phyloP scores from a whole-genome alignment of 2,888 invertebrate genomes.

The Beris morrisii region DNA sequence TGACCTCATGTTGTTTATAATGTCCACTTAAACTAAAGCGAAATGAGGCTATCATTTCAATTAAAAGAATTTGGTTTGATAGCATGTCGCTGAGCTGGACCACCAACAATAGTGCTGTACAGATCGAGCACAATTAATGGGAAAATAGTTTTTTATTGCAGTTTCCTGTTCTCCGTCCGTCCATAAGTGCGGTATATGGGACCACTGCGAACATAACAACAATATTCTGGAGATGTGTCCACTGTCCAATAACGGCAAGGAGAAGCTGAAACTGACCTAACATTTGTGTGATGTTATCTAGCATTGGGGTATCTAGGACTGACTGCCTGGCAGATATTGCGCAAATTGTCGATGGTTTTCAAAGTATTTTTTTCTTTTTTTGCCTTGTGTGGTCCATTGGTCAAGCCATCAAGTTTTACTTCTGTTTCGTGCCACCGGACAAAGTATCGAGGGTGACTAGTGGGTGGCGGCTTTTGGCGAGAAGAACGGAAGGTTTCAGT shows the following conservation, averaged over 20 bases:
- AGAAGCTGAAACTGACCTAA: too few species aligned
- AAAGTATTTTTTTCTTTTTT: too few species aligned
- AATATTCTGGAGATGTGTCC: too few species aligned
- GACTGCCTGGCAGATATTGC: too few species aligned
- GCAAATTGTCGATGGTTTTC: too few species aligned
- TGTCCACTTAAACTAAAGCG: constrained; percentile 25
- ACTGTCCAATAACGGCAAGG: too few species aligned
- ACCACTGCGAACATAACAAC: background rate
- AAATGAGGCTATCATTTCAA: constrained; percentile 29
- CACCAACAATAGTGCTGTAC: constrained; percentile 11
- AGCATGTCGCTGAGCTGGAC: constrained; percentile 19
- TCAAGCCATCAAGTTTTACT: too few species aligned
- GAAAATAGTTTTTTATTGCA: constrained; percentile 33
- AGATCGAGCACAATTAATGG: constrained; percentile 25
- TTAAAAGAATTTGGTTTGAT: constrained; percentile 29
- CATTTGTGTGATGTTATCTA: too few species aligned
- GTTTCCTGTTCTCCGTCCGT: constrained; percentile 33
- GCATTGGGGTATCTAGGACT: too few species aligned
- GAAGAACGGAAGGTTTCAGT: constrained; percentile 12
- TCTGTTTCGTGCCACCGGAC: too few species aligned
- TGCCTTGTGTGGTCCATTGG: too few species aligned
- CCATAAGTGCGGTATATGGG: constrained; percentile 3
- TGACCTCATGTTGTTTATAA: background rate
- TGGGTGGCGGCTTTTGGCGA: background rate
- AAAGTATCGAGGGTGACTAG: too few species aligned